Evolutionary conservation across 37 sponge, comb jelly and placozoan species (phyloP).

Genomic region (Corticium candelabrum): DNA sequence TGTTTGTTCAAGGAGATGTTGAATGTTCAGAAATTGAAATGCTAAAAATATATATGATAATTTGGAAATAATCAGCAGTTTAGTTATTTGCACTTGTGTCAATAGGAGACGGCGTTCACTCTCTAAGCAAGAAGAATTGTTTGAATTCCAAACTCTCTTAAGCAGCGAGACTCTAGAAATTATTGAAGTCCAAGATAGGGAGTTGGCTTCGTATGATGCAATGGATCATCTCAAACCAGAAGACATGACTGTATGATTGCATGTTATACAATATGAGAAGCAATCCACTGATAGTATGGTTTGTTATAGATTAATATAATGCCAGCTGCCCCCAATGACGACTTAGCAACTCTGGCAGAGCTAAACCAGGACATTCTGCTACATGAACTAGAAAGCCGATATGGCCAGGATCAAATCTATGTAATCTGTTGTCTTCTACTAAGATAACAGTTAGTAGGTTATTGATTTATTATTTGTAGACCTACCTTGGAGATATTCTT

Average conservation of each 20-base stretch:
- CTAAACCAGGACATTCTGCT: slow-evolving; percentile 22
- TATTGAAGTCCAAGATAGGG: slow-evolving; percentile 7
- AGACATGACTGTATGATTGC: background rate
- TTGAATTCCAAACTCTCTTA: slow-evolving; percentile 46
- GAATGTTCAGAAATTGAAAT: no score
- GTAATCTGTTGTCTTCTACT: no score
- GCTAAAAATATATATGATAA: no score
- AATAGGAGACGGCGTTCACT: background rate
- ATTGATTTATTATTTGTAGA: background rate
- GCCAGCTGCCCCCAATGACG: background rate
- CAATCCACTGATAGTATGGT: background rate
- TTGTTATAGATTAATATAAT: background rate
- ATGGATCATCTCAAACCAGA: background rate
- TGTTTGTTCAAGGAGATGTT: no score
- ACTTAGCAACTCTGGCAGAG: slow-evolving; percentile 16
- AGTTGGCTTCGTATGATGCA: background rate
- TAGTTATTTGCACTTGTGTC: no score
- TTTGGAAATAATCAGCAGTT: no score
- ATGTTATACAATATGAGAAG: no score
- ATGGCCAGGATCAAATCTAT: slow-evolving; percentile 17
- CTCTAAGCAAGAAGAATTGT: slow-evolving; percentile 46
- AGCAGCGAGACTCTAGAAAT: slow-evolving; percentile 24
- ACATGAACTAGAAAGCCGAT: slow-evolving; percentile 9
- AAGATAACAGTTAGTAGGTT: no score
- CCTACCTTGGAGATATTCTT: slow-evolving; percentile 17